These are phyloP conservation scores for Acronicta psi DNA, from an alignment of 2,888 invertebrate species.

Conservation along the genomic window DNA sequence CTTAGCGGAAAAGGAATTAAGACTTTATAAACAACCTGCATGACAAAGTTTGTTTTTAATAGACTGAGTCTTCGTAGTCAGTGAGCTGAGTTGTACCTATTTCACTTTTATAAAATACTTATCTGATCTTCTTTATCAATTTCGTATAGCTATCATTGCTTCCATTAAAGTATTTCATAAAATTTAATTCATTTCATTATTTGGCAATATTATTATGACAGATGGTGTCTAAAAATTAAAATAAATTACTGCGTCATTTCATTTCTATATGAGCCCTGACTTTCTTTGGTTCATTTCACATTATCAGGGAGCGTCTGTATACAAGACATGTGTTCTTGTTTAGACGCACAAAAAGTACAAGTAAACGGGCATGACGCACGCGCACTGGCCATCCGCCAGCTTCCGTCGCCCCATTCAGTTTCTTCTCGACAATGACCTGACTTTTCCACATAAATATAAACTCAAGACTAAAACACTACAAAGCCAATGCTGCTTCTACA, in stretches of 20 bases:
- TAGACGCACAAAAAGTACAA: slow-evolving; percentile 69
- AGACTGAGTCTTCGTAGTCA: too few relatives aligned
- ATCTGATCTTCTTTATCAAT: too few relatives aligned
- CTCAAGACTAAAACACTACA: slow-evolving; percentile 36
- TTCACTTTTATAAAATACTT: too few relatives aligned
- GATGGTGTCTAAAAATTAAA: background rate
- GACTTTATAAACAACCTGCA: too few relatives aligned
- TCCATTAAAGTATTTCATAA: background rate
- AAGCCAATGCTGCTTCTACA: slow-evolving; percentile 12
- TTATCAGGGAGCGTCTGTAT: slow-evolving; percentile 34
- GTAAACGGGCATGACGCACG: slow-evolving; percentile 80
- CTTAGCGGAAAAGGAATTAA: too few relatives aligned
- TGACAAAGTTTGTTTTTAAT: too few relatives aligned
- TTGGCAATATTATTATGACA: background rate
- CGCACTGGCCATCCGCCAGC: slow-evolving; percentile 77
- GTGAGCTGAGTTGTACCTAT: too few relatives aligned
- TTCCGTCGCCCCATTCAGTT: slow-evolving; percentile 84
- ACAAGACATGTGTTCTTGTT: slow-evolving; percentile 62
- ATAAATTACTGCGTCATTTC: slow-evolving; percentile 12
- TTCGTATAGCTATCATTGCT: too few relatives aligned
- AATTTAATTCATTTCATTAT: background rate
- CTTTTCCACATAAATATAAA: slow-evolving; percentile 68
- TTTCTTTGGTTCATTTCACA: slow-evolving; percentile 34
- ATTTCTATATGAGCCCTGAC: too few relatives aligned
- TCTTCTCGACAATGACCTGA: slow-evolving; percentile 84